phyloP scores from a whole-genome alignment of 1,140 invertebrate species.

The Cotesia chilonis region DNA sequence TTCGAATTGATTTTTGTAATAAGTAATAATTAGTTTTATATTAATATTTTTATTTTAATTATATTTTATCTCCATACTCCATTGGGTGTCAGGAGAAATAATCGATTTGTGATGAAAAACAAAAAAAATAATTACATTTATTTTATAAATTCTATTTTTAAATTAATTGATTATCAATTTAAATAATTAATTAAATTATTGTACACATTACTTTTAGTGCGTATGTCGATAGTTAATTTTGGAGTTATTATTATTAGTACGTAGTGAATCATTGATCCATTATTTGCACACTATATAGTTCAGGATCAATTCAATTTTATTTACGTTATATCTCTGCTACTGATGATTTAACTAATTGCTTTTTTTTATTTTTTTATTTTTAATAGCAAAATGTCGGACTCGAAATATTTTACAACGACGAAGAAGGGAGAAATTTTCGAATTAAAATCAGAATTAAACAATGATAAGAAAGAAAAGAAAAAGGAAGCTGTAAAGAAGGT shows the following conservation, averaged over 20 bases:
- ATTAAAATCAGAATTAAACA: slow-evolving; percentile 98
- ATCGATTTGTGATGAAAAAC: too few species aligned
- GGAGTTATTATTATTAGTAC: background rate
- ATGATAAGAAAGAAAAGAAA: slow-evolving; percentile 99
- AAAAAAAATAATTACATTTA: background rate
- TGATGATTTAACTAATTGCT: slow-evolving; percentile 10
- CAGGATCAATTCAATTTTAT: background rate
- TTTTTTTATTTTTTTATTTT: slow-evolving; percentile 33
- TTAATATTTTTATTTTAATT: background rate
- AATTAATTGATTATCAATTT: too few species aligned
- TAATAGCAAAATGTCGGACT: slow-evolving; percentile 89
- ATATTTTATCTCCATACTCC: background rate
- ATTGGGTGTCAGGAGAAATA: too few species aligned
- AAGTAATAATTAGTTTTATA: too few species aligned
- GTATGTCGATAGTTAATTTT: background rate
- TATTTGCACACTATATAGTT: background rate
- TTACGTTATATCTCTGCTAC: background rate
- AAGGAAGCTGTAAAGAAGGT: slow-evolving; percentile 99
- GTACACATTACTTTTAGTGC: background rate
- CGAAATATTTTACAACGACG: slow-evolving; percentile 99
- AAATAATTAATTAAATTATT: too few species aligned
- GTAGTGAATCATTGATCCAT: slow-evolving; percentile 23
- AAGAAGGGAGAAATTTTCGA: slow-evolving; percentile 99
- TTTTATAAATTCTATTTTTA: too few species aligned
- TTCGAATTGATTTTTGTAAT: background rate